Evolutionary conservation across 2,888 invertebrate species (phyloP), one percentile per base, ranked within the genome.

Genomic region (Watsonalla binaria): DNA sequence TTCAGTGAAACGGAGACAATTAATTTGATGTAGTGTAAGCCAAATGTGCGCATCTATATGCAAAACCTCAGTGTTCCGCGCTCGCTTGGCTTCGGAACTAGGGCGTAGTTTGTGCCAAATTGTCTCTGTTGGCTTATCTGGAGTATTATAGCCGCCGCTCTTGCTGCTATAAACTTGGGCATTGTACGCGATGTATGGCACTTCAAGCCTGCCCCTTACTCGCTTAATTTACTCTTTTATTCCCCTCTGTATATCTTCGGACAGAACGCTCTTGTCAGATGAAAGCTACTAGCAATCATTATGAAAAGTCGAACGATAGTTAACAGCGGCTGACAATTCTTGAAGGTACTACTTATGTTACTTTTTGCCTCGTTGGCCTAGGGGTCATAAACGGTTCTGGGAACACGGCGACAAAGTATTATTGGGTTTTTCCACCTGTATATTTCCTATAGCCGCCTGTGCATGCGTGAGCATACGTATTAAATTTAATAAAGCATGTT

Each of bases 111-210:
- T 82, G 86, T 90, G 90, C 90, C 90, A 90, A 90, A 90, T 89
- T 84, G 90, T 89, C 89, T 86, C 82, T 75, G 82, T 76, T 82
- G 85, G 90, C 90, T 90, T 90, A 90, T 90, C 90, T 90, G 75
- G 76, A 83, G 84, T 84, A 87, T 84, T 84, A 86, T 84, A 78
- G 81, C 78, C 78, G 75, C 78, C 78, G 78, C 79, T 79, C 72
- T 75, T 79, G 74, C 74, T 74, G 79, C 83, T 78, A 84, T 87
- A 88, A 87, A 86, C 79, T 85, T 79, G 76, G 71, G 72, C 80
- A 80, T 82, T 82, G 77, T 77, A 73, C 68, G 74, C 77, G 78
- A 84, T 80, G 80, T 78, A 83, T 83, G 74, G 74, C 74, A 72
- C 73, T 72, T 70, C 71, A 72, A 76, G 71, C 71, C 75, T 74